Evolutionary conservation across 2,888 invertebrate species (phyloP).

Genomic region (Orchesella flavescens): DNA sequence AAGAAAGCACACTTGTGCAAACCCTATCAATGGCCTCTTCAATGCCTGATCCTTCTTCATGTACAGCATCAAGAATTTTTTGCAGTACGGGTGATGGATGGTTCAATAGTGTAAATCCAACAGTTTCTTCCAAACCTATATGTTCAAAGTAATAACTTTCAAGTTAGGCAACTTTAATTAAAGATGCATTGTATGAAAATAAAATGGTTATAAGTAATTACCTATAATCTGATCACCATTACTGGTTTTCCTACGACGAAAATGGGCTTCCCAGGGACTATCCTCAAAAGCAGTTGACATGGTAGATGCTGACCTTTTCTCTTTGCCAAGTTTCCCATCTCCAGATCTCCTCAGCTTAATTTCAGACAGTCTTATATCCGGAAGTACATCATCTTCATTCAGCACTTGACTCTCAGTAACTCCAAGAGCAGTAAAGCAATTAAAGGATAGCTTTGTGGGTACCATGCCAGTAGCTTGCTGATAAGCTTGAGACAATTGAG

Average conservation of each 20-base stretch:
- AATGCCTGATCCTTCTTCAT: constrained; percentile 74
- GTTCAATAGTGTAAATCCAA: constrained; percentile 84
- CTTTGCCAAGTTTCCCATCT: constrained; percentile 52
- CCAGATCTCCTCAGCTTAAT: constrained; percentile 45
- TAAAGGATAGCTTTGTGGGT: constrained; percentile 65
- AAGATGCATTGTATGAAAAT: too few species aligned
- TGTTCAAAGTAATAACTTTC: background rate
- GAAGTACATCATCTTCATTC: constrained; percentile 62
- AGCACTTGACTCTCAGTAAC: constrained; percentile 66
- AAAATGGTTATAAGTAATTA: constrained; percentile 42
- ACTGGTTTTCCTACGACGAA: constrained; percentile 67
- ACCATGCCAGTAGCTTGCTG: constrained; percentile 39
- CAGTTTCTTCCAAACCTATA: constrained; percentile 47
- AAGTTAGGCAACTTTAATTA: constrained; percentile 9
- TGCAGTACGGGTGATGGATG: constrained; percentile 92
- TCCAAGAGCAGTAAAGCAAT: constrained; percentile 67
- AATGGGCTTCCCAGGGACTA: constrained; percentile 52
- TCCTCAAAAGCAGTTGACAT: constrained; percentile 63
- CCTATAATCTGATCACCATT: constrained; percentile 69
- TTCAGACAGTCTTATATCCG: constrained; percentile 51
- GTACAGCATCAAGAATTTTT: constrained; percentile 80
- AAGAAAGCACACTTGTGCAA: constrained; percentile 88
- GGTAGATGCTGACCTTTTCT: constrained; percentile 59
- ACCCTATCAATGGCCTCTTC: constrained; percentile 75
- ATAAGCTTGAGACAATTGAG: constrained; percentile 44